Conservation (phyloP, 1,140 invertebrate genomes). For the Drosophila pandora region DNA sequence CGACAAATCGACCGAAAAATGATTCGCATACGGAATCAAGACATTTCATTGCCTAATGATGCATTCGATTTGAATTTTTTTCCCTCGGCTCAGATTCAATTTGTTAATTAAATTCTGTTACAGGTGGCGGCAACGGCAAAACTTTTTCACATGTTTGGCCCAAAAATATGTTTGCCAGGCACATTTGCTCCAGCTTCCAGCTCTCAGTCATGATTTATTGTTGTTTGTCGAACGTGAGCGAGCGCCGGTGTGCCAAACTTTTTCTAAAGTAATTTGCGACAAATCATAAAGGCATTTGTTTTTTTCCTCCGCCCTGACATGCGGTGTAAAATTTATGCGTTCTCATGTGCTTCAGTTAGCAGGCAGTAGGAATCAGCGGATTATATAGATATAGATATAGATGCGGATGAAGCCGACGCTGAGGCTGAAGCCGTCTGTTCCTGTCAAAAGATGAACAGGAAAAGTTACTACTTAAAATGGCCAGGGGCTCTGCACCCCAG, state of each 20-base stretch:
- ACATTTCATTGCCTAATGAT: constrained; percentile 60
- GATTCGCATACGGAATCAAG: constrained; percentile 38
- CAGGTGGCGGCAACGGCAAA: constrained; percentile 32
- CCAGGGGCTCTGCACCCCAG: constrained; percentile 18
- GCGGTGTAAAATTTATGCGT: constrained; percentile 42
- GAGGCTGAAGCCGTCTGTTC: constrained; percentile 7
- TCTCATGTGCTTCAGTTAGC: constrained; percentile 37
- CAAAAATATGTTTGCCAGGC: constrained; percentile 26
- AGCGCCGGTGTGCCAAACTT: constrained; percentile 54
- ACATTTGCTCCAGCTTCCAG: constrained; percentile 14
- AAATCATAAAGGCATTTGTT: constrained; percentile 71
- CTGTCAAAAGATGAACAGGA: constrained; percentile 16
- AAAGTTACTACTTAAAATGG: constrained; percentile 41
- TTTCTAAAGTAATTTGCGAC: constrained; percentile 81
- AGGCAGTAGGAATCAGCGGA: neutral
- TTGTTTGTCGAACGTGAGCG: constrained; percentile 74
- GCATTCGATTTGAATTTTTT: constrained; percentile 62
- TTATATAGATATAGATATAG: neutral
- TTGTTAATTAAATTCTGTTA: constrained; percentile 75
- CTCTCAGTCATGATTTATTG: constrained; percentile 64
- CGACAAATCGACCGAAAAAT: constrained; percentile 17
- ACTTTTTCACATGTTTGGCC: constrained; percentile 40
- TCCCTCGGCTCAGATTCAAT: constrained; percentile 31
- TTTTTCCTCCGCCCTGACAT: constrained; percentile 20
- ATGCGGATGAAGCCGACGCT: too few species aligned